Evolutionary conservation across 2,888 invertebrate genomes (phyloP).

Genomic region (Parapristionchus giblindavisi): DNA sequence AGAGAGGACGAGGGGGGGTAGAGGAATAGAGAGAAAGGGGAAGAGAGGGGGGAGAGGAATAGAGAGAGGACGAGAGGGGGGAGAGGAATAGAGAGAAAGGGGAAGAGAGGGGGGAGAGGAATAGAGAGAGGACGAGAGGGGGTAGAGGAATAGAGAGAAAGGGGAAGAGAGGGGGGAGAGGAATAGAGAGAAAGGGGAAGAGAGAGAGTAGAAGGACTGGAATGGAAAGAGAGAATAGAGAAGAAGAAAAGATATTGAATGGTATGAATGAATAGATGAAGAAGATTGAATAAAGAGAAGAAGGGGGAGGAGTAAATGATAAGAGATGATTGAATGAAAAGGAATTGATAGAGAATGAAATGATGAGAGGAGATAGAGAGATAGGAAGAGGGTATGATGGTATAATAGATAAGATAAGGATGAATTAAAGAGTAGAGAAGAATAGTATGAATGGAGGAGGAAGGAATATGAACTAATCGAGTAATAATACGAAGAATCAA

Average conservation of each 20-base stretch:
- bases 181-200: not conserved
- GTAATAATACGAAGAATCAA: too few species aligned
- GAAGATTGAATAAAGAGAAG: not conserved
- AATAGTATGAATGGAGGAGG: not conserved
- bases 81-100: not conserved
- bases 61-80: not conserved
- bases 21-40: not conserved
- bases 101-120: not conserved
- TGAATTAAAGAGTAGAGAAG: not conserved
- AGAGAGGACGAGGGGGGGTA: not conserved
- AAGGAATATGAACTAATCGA: not conserved
- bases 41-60: not conserved
- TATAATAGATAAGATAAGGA: not conserved
- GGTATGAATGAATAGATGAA: too few species aligned
- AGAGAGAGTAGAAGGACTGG: not conserved
- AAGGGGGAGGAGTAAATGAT: not conserved
- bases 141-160: not conserved
- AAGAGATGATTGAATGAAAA: not conserved
- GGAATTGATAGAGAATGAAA: not conserved
- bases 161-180: not conserved
- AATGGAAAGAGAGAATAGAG: not conserved
- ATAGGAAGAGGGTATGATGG: not conserved
- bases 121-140: not conserved
- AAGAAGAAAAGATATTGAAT: not conserved
- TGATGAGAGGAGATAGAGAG: not conserved